Evolutionary conservation across 2,888 invertebrate species (phyloP).

Genomic region (Osmoderma eremita): DNA sequence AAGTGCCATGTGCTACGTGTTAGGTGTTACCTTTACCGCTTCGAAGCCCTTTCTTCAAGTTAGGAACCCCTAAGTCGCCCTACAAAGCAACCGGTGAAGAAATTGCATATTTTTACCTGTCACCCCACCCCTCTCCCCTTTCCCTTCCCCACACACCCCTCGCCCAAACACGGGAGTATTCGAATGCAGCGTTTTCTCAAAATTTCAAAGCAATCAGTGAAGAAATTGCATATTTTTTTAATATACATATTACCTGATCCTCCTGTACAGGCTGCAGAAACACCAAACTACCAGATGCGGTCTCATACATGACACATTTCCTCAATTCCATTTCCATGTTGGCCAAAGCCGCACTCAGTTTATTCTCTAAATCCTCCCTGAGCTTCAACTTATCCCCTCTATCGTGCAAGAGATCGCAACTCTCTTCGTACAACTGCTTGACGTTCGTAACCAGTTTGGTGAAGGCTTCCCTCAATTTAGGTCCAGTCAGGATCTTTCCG

Average conservation of each 20-base stretch:
- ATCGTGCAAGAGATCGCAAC: slow-evolving; percentile 75
- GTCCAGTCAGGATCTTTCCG: slow-evolving; percentile 73
- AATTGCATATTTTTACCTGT: no score
- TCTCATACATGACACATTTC: slow-evolving; percentile 73
- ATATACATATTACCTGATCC: slow-evolving; percentile 63
- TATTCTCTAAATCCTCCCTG: slow-evolving; percentile 75
- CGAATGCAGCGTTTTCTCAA: slow-evolving; percentile 1
- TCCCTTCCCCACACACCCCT: no score
- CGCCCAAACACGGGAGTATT: no score
- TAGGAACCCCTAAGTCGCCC: no score
- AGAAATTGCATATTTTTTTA: slow-evolving; percentile 5
- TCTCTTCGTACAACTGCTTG: slow-evolving; percentile 76
- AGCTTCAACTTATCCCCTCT: slow-evolving; percentile 73
- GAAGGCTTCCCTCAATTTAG: slow-evolving; percentile 71
- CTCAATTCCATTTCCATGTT: slow-evolving; percentile 78
- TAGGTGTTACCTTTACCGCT: no score
- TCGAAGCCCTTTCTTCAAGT: no score
- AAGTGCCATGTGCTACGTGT: no score
- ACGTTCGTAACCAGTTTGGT: slow-evolving; percentile 78
- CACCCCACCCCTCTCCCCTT: no score
- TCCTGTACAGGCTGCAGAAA: slow-evolving; percentile 68
- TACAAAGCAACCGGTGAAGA: no score
- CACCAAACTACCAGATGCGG: slow-evolving; percentile 67
- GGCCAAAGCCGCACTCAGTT: slow-evolving; percentile 72
- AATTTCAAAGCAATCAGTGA: no score